Base-by-base conservation (phyloP, 1,140 invertebrate genomes). In the Grapholita molesta region DNA sequence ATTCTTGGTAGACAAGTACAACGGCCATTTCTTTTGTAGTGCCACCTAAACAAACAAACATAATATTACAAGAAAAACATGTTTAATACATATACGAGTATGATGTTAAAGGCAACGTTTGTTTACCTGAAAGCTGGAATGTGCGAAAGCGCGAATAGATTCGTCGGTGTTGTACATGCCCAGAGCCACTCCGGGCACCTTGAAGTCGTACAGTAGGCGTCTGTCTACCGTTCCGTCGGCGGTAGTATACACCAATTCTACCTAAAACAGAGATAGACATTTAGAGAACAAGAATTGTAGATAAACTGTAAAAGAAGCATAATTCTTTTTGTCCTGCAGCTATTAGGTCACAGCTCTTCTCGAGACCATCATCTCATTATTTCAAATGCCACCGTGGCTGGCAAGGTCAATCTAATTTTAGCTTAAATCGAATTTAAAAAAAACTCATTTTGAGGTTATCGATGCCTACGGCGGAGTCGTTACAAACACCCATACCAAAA, bases 111-210 rank as follows among this genome's bases (percentile, higher is more conserved):
- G 35, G 15, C 35, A 38, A 12, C 35, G n/a, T n/a, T 65, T 8
- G 28, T 28, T 67, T 28, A 92, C 92, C 89, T 96, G 95, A 87
- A 98, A 97, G 79, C 96, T 97, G 64, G 96, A 96, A 81, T 97
- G 96, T 23, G 97, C 97, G 90, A 98, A 98, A 30, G 95, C 93
- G 48, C 85, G 82, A 74, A 98, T 98, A 66, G 96, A 97, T 85
- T 97, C 96, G 84, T 98, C 97, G 0, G 95, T 97, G 83, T 98
- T 98, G 92, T 98, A 98, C 97, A 97, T 98, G 69, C 94, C 96
- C 88, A 98, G 91, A 1, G 94, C 94, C 1, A 98, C 96, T 70
- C 97, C 97, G 24, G 94, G 93, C 1, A 92, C 88, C 87, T 96
- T 96, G 92, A 96, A 98, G 35, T 94, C 93, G 85, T 94, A 98